Evolutionary conservation across 92 coral and sea anemone species (phyloP).

Genomic region (Porites rus): DNA sequence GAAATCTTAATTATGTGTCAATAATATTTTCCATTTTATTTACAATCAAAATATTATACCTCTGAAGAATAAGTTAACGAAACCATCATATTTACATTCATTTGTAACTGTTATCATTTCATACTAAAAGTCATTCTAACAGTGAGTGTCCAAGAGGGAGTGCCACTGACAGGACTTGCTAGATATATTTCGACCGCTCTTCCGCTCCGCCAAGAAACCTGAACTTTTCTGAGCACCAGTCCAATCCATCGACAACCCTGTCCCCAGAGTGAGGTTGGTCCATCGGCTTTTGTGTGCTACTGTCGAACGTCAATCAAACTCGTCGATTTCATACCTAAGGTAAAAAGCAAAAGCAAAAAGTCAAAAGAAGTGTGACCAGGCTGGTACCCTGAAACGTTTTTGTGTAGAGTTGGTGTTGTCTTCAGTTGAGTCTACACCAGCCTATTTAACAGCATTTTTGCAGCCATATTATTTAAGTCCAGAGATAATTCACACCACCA

Average conservation of each 20-base stretch:
- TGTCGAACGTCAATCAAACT: constrained; percentile 54
- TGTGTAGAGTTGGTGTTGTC: too few species aligned
- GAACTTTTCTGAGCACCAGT: too few species aligned
- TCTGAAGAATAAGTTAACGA: constrained; percentile 22
- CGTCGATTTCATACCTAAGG: constrained; percentile 76
- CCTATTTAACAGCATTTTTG: too few species aligned
- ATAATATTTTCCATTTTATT: constrained; percentile 20
- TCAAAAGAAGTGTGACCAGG: too few species aligned
- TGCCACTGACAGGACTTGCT: neutral
- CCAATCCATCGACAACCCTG: too few species aligned
- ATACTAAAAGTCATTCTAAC: neutral
- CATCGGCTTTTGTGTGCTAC: neutral
- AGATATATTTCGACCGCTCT: too few species aligned
- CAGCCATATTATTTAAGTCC: too few species aligned
- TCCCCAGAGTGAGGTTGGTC: neutral
- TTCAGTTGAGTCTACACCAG: too few species aligned
- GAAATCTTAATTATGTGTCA: neutral
- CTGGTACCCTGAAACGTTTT: too few species aligned
- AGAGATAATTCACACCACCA: too few species aligned
- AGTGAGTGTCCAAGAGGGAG: neutral
- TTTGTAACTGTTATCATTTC: neutral
- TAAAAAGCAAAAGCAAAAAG: neutral
- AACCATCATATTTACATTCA: constrained; percentile 21
- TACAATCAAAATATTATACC: constrained; percentile 22
- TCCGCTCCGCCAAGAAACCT: too few species aligned